These are phyloP conservation scores for Ctenoplectra terminalis DNA, from an alignment of 1,140 invertebrate genomes.

Conservation along the genomic window DNA sequence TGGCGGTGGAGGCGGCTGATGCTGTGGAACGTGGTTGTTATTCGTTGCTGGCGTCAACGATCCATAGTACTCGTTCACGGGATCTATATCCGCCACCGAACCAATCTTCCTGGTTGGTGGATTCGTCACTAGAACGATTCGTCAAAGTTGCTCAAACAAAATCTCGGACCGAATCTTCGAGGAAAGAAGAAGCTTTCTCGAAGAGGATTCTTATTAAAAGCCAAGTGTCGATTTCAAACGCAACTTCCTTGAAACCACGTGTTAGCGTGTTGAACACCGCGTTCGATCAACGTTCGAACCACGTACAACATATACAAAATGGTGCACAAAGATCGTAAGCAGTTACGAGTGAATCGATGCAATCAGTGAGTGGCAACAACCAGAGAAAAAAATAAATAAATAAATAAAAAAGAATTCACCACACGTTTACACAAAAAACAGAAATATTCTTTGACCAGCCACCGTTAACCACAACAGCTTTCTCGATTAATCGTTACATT, in stretches of 20 bases:
- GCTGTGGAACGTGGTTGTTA: slow-evolving; percentile 80
- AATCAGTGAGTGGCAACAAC: slow-evolving; percentile 7
- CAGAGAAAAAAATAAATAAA: not conserved
- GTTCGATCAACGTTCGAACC: not conserved
- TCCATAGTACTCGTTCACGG: slow-evolving; percentile 95
- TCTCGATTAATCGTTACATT: not conserved
- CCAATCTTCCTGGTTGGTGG: slow-evolving; percentile 90
- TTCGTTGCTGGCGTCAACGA: slow-evolving; percentile 85
- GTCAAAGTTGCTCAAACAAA: not conserved
- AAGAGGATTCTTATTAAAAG: not conserved
- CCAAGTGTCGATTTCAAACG: too few relatives aligned
- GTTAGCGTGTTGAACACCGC: not conserved
- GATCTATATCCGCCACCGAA: slow-evolving; percentile 97
- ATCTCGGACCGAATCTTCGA: too few relatives aligned
- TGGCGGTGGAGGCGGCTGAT: slow-evolving; percentile 74
- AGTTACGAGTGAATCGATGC: slow-evolving; percentile 17
- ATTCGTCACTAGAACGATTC: slow-evolving; percentile 83
- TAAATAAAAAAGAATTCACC: not conserved
- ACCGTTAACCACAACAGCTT: slow-evolving; percentile 40
- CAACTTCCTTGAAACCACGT: not conserved
- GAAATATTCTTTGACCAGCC: slow-evolving; percentile 20
- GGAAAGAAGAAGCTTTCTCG: not conserved
- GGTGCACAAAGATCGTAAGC: slow-evolving; percentile 1
- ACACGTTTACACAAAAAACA: slow-evolving; percentile 6
- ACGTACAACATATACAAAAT: not conserved